These are phyloP conservation scores for Candidula unifasciata DNA, from an alignment of 2,888 invertebrate species.

Conservation along the genomic window DNA sequence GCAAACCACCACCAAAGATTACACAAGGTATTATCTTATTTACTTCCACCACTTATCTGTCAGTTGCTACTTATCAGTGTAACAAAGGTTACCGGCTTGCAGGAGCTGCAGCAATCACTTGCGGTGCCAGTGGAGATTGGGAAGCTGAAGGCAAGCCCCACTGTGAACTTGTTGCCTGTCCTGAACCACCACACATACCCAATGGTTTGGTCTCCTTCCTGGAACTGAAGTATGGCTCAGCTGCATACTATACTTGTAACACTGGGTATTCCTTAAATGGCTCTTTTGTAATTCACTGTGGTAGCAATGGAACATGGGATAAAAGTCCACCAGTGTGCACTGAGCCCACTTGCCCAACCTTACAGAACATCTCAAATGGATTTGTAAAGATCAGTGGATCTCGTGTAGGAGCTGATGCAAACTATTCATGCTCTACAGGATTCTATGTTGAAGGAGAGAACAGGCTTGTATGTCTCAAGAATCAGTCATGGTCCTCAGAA, in stretches of 20 bases:
- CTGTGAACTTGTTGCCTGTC: constrained; percentile 55
- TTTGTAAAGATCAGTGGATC: constrained; percentile 60
- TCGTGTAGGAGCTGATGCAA: constrained; percentile 53
- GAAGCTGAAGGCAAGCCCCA: constrained; percentile 11
- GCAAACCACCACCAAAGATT: constrained; percentile 56
- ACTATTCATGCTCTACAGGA: constrained; percentile 90
- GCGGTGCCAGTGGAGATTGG: constrained; percentile 57
- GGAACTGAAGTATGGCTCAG: constrained; percentile 18
- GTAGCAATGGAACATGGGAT: constrained; percentile 70
- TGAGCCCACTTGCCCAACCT: constrained; percentile 63
- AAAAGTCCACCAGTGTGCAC: constrained; percentile 66
- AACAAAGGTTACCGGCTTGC: constrained; percentile 58
- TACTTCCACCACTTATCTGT: constrained; percentile 28
- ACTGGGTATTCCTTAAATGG: constrained; percentile 59
- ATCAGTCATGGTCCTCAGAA: constrained; percentile 69
- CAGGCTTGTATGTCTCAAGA: constrained; percentile 82
- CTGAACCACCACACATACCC: constrained; percentile 37
- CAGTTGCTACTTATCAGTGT: constrained; percentile 44
- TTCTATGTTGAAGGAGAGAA: constrained; percentile 92
- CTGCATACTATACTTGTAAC: constrained; percentile 50
- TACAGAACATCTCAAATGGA: constrained; percentile 45
- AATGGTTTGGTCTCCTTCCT: constrained; percentile 25
- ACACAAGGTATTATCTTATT: constrained; percentile 52
- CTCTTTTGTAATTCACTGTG: constrained; percentile 62
- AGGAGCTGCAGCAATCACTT: constrained; percentile 56